These are phyloP conservation scores for Agrotis exclamationis DNA, from an alignment of 2,888 invertebrate species.

Conservation along the genomic window DNA sequence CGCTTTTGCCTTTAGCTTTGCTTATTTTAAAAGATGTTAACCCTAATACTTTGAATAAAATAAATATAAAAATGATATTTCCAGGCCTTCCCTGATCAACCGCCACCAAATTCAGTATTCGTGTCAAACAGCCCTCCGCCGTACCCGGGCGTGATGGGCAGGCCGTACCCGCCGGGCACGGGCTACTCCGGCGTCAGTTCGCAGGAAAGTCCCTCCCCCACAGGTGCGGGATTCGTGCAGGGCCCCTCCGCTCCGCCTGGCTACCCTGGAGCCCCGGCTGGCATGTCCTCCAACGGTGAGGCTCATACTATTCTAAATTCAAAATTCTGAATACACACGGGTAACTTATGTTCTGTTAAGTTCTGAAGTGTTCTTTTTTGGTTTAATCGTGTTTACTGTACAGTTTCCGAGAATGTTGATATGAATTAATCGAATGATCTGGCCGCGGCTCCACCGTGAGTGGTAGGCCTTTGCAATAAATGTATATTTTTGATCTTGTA, in stretches of 20 bases:
- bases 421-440: conserved; percentile 42
- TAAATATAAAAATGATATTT: conserved; percentile 26
- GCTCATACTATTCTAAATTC: conserved; percentile 41
- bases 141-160: conserved; percentile 95
- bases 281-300: conserved; percentile 85
- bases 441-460: conserved; percentile 78
- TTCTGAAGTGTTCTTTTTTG: not conserved
- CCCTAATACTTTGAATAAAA: not conserved
- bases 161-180: conserved; percentile 75
- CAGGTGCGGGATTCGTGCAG: conserved; percentile 63
- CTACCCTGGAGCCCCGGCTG: conserved; percentile 72
- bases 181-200: conserved; percentile 77
- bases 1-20: not conserved
- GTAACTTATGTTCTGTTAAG: not conserved
- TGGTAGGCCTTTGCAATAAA: conserved; percentile 57
- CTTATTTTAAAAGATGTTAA: not conserved
- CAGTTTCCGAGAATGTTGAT: conserved; percentile 33
- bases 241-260: conserved; percentile 71
- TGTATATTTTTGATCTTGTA: conserved; percentile 27
- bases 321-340: conserved; percentile 38
- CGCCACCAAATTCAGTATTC: conserved; percentile 95
- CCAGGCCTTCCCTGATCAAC: conserved; percentile 93
- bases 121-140: conserved; percentile 98
- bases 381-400: conserved; percentile 26
- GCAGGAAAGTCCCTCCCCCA: conserved; percentile 69